Conservation (phyloP, 2,888 invertebrate species). For the Melieria crassipennis region DNA sequence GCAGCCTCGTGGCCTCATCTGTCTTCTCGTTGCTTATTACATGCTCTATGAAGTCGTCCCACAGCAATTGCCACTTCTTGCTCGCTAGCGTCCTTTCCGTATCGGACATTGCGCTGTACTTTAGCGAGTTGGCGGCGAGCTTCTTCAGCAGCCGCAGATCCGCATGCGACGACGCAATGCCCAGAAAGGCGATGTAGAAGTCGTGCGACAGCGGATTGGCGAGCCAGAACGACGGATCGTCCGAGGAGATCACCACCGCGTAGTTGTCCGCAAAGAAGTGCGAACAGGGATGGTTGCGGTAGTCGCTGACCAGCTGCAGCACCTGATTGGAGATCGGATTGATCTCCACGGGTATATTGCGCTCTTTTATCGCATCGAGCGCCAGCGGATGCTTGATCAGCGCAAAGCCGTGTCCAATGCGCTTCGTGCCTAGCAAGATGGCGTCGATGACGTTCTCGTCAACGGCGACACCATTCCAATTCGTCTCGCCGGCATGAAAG, state of each 20-base stretch:
- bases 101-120: slow-evolving; percentile 72
- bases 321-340: slow-evolving; percentile 84
- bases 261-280: slow-evolving; percentile 73
- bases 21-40: slow-evolving; percentile 43
- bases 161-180: slow-evolving; percentile 74
- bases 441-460: slow-evolving; percentile 84
- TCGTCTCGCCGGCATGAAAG: slow-evolving; percentile 86
- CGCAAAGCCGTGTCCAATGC: slow-evolving; percentile 83
- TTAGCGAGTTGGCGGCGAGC: slow-evolving; percentile 78
- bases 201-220: slow-evolving; percentile 79
- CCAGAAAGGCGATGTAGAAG: slow-evolving; percentile 81
- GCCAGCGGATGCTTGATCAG: slow-evolving; percentile 78
- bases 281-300: slow-evolving; percentile 80
- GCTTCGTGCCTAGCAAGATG: slow-evolving; percentile 75
- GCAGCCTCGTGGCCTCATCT: not conserved
- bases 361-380: slow-evolving; percentile 69
- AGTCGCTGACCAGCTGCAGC: slow-evolving; percentile 74
- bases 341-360: slow-evolving; percentile 77
- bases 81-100: slow-evolving; percentile 68
- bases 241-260: slow-evolving; percentile 80
- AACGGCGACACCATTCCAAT: slow-evolving; percentile 74
- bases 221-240: slow-evolving; percentile 83
- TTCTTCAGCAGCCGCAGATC: slow-evolving; percentile 79
- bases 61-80: slow-evolving; percentile 68
- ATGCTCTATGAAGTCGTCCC: slow-evolving; percentile 70